phyloP scores from a whole-genome alignment of 35 echinoderm and acorn worm genomes.

The Strongylocentrotus purpuratus region DNA sequence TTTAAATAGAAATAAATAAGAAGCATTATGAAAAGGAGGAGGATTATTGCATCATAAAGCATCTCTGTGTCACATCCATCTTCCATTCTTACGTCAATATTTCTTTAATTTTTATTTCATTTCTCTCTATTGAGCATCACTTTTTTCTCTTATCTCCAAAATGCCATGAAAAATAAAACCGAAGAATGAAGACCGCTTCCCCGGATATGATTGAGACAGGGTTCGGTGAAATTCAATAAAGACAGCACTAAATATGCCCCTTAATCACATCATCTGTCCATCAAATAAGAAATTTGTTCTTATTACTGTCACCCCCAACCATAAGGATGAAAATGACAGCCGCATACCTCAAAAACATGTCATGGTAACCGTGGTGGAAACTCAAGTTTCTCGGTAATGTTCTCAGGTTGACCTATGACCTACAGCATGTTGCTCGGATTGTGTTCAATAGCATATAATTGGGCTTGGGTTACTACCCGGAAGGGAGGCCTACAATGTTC shows the following conservation, averaged over 20 bases:
- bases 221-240: not conserved
- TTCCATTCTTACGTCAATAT: not conserved
- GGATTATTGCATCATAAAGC: not conserved
- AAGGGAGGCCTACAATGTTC: not conserved
- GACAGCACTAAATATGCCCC: not conserved
- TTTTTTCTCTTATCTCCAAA: not conserved
- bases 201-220: not conserved
- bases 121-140: not conserved
- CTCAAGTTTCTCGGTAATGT: conserved; percentile 6
- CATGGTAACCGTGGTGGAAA: not conserved
- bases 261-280: not conserved
- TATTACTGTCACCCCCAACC: not conserved
- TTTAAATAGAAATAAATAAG: not conserved
- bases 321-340: not conserved
- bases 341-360: not conserved
- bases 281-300: not conserved
- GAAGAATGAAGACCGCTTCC: not conserved
- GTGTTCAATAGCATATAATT: conserved; percentile 18
- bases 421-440: not conserved
- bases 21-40: not conserved
- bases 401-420: not conserved
- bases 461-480: not conserved
- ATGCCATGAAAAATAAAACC: not conserved
- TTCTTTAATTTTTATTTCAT: not conserved
- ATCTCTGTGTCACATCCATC: not conserved